Conservation (phyloP, 2,113 vertebrate species). For the Phalacrocorax carbo region DNA sequence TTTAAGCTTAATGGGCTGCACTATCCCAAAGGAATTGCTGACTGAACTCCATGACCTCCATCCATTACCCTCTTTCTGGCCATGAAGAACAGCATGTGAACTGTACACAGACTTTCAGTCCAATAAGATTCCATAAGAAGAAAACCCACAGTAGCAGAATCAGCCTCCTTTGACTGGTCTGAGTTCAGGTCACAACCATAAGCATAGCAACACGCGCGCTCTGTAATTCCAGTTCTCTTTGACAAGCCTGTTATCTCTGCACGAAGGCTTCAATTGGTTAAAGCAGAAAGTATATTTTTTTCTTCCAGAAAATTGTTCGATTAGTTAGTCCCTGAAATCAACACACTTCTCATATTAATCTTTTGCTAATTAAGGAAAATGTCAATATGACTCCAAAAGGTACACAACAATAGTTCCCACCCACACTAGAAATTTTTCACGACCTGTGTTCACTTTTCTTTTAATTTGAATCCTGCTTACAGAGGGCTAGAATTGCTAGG, state of each 20-base stretch:
- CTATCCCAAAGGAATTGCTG: background rate
- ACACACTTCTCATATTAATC: background rate
- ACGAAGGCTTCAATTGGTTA: background rate
- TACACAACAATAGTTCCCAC: background rate
- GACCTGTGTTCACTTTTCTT: background rate
- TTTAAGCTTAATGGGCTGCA: background rate
- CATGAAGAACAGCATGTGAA: background rate
- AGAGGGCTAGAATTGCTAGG: background rate
- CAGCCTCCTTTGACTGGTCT: background rate
- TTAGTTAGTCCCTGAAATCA: background rate
- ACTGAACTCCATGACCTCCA: background rate
- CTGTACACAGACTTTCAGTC: background rate
- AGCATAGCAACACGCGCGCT: background rate
- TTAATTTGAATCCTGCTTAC: background rate
- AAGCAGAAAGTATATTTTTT: background rate
- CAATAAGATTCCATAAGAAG: background rate
- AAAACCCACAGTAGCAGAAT: background rate
- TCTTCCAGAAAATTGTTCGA: background rate
- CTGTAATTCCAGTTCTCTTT: background rate
- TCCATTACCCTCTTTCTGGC: background rate
- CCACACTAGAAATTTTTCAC: background rate
- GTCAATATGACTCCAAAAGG: background rate
- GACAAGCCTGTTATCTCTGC: background rate
- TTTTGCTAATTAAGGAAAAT: background rate
- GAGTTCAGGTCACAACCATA: background rate